Evolutionary conservation across 2,113 vertebrate genomes (phyloP), one percentile per base, ranked within the genome.

Genomic region (Taxidea taxus): DNA sequence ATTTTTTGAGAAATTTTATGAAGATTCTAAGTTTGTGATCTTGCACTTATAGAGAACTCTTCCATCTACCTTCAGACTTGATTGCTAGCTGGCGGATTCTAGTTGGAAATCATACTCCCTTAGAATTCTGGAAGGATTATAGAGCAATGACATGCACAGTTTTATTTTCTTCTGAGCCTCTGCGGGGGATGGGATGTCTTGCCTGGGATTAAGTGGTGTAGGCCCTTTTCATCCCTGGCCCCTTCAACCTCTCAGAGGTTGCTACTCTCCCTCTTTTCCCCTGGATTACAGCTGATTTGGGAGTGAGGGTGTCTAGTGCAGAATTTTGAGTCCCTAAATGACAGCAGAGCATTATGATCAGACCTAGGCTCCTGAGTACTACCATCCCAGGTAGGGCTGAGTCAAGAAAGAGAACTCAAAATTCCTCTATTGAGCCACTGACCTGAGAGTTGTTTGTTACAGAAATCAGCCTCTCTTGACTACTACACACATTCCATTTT

Each of bases 301-400:
- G 7, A 7, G 0, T 64, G 15, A 6, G 2, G 15, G 34, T 27
- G 4, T 42, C 16, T 6, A 21, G 1, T 6, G 3, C 1, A 49
- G 39, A 80, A 34, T 25, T 80, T 42, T n/a, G 7, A 58, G 74
- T 64, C 34, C 39, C 8, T 44, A 27, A 14, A 47, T 42, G 49
- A 75, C 18, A 74, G 44, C 27, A n/a, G n/a, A 72, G n/a, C 39
- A 62, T 42, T 56, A 1, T 15, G n/a, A 87, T 25, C 20, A 13
- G 44, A 74, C 0, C 27, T 39, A 51, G 39, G 11, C 0, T 51
- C 64, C 37, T 51, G 16, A 85, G 37, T 37, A 13, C 29, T 49
- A 18, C 27, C 11, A 95, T 51, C 47, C 21, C 3, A 80, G 15
- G 42, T 1, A 58, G 12, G 39, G 27, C 21, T 66, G 34, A 81